Percentiles rank a stretch among this genome's conserved stretches.
Conservation (phyloP, 2,797 vertebrate genomes). For the Trematomus bernacchii region DNA sequence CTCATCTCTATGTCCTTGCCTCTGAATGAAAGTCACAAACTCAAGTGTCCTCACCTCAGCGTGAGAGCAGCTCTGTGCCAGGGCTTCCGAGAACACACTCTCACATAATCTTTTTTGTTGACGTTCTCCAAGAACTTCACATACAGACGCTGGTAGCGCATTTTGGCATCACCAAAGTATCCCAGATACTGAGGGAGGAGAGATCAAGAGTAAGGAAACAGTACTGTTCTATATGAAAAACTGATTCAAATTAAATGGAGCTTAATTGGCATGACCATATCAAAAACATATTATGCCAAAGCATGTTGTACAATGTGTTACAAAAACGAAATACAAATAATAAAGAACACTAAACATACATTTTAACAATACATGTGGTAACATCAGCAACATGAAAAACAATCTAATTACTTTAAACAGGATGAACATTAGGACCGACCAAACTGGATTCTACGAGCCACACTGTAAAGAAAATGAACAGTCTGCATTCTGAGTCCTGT, state of each 20-base stretch:
- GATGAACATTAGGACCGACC: background rate
- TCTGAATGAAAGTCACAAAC: background rate
- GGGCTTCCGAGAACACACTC: constrained; percentile 92
- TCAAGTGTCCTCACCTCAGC: constrained; percentile 82
- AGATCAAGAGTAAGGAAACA: background rate
- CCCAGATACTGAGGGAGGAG: constrained; percentile 87
- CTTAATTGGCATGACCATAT: no score
- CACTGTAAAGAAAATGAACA: background rate
- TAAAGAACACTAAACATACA: no score
- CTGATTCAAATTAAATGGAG: no score
- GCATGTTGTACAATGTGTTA: no score
- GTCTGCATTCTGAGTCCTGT: background rate
- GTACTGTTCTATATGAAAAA: background rate
- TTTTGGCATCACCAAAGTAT: constrained; percentile 94
- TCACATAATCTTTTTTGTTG: constrained; percentile 94
- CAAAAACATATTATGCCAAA: no score
- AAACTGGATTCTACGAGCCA: background rate
- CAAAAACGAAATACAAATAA: no score
- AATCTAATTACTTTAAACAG: background rate
- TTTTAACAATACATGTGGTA: no score
- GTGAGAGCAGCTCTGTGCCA: constrained; percentile 89
- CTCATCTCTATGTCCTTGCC: background rate
- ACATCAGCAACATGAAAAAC: no score
- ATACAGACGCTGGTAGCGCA: constrained; percentile 93
- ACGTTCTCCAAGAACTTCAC: constrained; percentile 95